Base-by-base conservation (phyloP, 2,888 invertebrate genomes). In the Dyspetes luteomarginatus region DNA sequence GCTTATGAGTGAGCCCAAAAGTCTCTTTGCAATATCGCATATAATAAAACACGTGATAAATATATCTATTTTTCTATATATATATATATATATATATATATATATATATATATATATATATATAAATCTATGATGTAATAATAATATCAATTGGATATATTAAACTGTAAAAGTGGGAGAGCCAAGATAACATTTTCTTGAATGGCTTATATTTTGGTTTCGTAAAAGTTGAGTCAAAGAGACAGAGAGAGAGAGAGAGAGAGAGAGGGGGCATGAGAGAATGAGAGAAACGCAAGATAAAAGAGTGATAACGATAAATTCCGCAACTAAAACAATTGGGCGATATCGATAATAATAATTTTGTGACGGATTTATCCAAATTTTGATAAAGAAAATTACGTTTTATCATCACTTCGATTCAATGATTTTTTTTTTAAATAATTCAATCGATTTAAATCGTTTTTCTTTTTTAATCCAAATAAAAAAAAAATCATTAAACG, bases 1-100 rank as follows among this genome's bases (percentile, higher is more conserved):
- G 82, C 82, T 84, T 83, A 82, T 80, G 78, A 79, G 17, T 62
- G 78, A 79, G 69, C 62, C 43, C 30, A 67, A 15, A 55, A 68
- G 72, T 68, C 65, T 78, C 36, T 69, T 72, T 26, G 68, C 55
- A 22, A 78, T 60, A 12, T 50, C 22, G 30, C 19, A 9, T 45
- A 50, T 58, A 9, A 65, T 30, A 24, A 19, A 64, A 72, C 52
- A 52, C 43, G 65, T 50, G n/a, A 41, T 72, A 15, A 45, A 24
- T 62, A 26, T 45, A 36, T 52, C 52, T 52, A 52, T 52, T 9
- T 52, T 22, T 19, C 22, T 52, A 12, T 19, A 9, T 9, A 50
- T 48, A 48, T 48, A 17, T 15, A 52, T 52, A 52, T 52, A 56
- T 65, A 30, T 74, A 26, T 45, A 45, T 74, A n/a, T n/a, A n/a